Evolutionary conservation across 2,888 invertebrate species (phyloP).

Genomic region (Caenorhabditis sinica): DNA sequence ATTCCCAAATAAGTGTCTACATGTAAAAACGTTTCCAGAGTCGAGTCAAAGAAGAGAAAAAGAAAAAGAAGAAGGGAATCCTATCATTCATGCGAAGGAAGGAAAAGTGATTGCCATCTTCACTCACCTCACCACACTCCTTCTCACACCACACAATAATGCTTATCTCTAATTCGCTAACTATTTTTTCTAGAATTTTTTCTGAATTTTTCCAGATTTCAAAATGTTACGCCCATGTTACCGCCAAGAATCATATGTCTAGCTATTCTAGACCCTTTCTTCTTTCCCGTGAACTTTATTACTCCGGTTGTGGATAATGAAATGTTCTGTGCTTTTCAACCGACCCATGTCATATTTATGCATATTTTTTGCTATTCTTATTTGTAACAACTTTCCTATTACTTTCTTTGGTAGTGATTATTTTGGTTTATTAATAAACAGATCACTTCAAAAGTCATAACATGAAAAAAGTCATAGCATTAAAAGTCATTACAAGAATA

Average conservation of each 20-base stretch:
- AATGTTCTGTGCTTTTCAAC: conserved; percentile 45
- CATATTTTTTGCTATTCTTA: conserved; percentile 41
- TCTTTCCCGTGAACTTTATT: conserved; percentile 52
- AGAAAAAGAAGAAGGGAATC: conserved; percentile 72
- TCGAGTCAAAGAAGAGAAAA: conserved; percentile 49
- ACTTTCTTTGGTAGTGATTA: neutral
- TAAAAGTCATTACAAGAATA: too few species aligned
- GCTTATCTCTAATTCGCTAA: neutral
- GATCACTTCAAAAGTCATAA: too few species aligned
- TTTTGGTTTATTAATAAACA: neutral
- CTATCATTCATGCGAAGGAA: conserved; percentile 70
- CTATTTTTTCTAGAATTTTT: neutral
- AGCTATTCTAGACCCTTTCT: conserved; percentile 30
- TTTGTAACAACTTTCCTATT: neutral
- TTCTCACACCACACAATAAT: neutral
- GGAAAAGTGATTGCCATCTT: conserved; percentile 33
- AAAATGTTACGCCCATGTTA: conserved; percentile 36
- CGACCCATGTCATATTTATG: conserved; percentile 48
- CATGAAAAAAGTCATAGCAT: too few species aligned
- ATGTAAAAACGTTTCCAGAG: conserved; percentile 46
- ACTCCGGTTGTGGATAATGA: conserved; percentile 57
- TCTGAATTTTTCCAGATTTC: conserved; percentile 36
- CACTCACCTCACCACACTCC: neutral
- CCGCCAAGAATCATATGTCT: conserved; percentile 64
- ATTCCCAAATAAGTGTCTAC: too few species aligned